These are phyloP conservation scores for Thamnophis sirtalis DNA, from an alignment of 2,113 vertebrate species.

Conservation along the genomic window DNA sequence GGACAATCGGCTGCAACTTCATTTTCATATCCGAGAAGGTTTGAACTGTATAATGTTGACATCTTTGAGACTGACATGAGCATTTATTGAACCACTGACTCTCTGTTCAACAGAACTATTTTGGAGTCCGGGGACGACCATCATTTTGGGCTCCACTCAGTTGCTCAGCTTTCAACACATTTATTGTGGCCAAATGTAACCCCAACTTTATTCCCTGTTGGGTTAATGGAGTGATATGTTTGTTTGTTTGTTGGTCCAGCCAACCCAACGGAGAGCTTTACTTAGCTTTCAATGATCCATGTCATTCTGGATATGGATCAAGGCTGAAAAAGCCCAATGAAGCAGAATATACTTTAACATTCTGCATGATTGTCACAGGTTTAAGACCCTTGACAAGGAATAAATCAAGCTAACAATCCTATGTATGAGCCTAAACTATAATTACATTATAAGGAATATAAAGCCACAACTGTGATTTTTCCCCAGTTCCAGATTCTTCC, in stretches of 20 bases:
- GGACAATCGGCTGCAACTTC: neutral
- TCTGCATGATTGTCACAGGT: neutral
- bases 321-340: neutral
- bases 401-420: neutral
- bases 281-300: neutral
- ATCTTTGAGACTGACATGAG: neutral
- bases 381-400: neutral
- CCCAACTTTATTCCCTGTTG: neutral
- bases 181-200: neutral
- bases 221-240: neutral
- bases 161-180: neutral
- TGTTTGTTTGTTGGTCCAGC: neutral
- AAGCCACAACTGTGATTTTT: neutral
- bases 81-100: neutral
- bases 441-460: neutral
- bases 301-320: neutral
- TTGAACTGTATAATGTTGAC: neutral
- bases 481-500: neutral
- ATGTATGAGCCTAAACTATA: neutral
- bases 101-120: neutral
- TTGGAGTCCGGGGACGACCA: neutral
- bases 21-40: neutral
- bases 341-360: neutral
- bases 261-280: neutral
- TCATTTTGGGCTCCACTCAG: neutral